phyloP scores from a whole-genome alignment of 2,113 vertebrate genomes.

The Limanda limanda region DNA sequence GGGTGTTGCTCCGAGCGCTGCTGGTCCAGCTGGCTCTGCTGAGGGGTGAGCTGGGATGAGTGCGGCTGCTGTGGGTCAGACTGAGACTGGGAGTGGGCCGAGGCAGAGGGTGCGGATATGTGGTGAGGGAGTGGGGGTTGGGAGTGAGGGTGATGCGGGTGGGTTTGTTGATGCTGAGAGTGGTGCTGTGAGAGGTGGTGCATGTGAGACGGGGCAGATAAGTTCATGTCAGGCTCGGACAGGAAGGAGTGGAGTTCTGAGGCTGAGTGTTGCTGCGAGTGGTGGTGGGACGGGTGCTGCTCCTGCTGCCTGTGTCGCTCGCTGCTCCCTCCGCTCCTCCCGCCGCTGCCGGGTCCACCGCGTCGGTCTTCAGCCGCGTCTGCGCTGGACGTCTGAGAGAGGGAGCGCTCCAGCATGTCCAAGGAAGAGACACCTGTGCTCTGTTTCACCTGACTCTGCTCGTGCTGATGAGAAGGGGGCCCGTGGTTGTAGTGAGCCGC shows the following conservation, averaged over 20 bases:
- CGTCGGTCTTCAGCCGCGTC: constrained; percentile 77
- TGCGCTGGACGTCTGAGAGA: constrained; percentile 78
- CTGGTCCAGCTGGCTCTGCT: constrained; percentile 86
- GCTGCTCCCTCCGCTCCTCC: constrained; percentile 58
- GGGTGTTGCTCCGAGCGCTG: constrained; percentile 87
- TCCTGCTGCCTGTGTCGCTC: constrained; percentile 79
- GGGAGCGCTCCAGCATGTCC: constrained; percentile 86
- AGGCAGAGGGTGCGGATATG: constrained; percentile 69
- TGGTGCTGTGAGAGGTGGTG: constrained; percentile 83
- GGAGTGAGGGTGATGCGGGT: constrained; percentile 78
- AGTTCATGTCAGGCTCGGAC: constrained; percentile 80
- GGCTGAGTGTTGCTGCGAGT: constrained; percentile 75
- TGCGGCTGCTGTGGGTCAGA: constrained; percentile 75
- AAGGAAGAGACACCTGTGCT: constrained; percentile 85
- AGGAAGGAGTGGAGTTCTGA: constrained; percentile 84
- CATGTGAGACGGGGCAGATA: constrained; percentile 79
- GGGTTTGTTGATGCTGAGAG: constrained; percentile 75
- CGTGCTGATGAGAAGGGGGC: constrained; percentile 75
- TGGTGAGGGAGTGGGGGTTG: constrained; percentile 78
- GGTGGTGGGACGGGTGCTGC: constrained; percentile 79
- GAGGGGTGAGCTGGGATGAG: constrained; percentile 78
- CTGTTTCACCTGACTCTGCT: constrained; percentile 81
- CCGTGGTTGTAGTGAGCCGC: constrained; percentile 85
- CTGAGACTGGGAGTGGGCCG: constrained; percentile 74
- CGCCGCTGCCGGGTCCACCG: constrained; percentile 64